Base-by-base conservation (phyloP, 1,140 invertebrate genomes). In the Drosophila cardini region DNA sequence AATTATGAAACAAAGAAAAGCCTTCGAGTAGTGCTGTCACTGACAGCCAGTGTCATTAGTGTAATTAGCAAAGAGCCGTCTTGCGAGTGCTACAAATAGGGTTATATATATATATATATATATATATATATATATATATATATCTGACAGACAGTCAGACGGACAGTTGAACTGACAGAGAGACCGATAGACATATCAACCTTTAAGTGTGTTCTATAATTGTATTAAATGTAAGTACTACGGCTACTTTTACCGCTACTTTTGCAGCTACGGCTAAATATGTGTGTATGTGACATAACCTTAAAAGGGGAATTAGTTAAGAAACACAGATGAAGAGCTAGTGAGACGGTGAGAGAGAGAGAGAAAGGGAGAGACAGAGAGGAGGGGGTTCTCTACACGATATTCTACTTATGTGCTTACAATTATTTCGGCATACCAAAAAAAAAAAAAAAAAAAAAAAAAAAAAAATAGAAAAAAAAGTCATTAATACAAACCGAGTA, bases 281-380 rank as follows among this genome's bases (percentile, higher is more conserved):
- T 32, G 36, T 60, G 4, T 26, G 36, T 57, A 26, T 53, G 50
- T 34, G 21, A 5, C 40, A 45, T 52, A 67, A 56, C 62, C 62
- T 45, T 43, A 21, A 48, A 21, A 68, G 32, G 32, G 64, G 64
- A 58, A 68, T 68, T 43, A 50, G 18, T 68, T 40, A 40, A 67
- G 45, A 21, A 11, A 26, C 16, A n/a, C 16, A 2, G 45, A 48
- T 11, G 21, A 42, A 15, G 52, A 46, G 32, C 13, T 26, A 13
- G 26, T 13, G 18, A 9, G 18, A n/a, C n/a, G 43, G 18, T 46
- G 18, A n/a, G 48, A 68, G 45, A 26, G 21, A 30, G 46, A 13
- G 46, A 4, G 46, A 30, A 11, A 34, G 45, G 10, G 45, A 32
- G 21, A 38, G 57, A 18, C 34, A 16, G 21, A 40, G 53, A 68